phyloP scores from a whole-genome alignment of 2,888 invertebrate genomes.

The Erebia epiphron region DNA sequence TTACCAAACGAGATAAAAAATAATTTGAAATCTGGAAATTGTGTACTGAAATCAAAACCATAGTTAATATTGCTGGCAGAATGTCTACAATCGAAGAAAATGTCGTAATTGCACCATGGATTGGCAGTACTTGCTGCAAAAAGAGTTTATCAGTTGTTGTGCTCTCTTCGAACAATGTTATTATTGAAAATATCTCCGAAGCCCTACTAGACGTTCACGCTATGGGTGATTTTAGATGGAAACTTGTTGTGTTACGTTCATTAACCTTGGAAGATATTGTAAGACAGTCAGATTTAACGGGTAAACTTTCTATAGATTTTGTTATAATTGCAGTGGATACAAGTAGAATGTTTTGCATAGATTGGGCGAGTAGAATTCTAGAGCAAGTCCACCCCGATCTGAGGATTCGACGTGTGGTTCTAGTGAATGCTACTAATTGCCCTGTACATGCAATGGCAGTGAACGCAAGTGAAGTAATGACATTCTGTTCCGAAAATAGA shows the following conservation, averaged over 20 bases:
- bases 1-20: not conserved
- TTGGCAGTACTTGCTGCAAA: slow-evolving; percentile 64
- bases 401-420: slow-evolving; percentile 62
- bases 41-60: not conserved
- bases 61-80: not conserved
- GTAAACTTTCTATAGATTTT: slow-evolving; percentile 69
- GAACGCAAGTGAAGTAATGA: slow-evolving; percentile 61
- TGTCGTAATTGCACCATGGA: slow-evolving; percentile 65
- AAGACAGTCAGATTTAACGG: slow-evolving; percentile 60
- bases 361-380: slow-evolving; percentile 67
- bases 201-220: slow-evolving; percentile 63
- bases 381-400: slow-evolving; percentile 70
- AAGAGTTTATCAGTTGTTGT: slow-evolving; percentile 67
- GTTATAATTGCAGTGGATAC: slow-evolving; percentile 70
- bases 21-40: not conserved
- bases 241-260: slow-evolving; percentile 62
- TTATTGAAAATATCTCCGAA: slow-evolving; percentile 66
- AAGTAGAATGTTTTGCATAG: slow-evolving; percentile 65
- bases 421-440: slow-evolving; percentile 70
- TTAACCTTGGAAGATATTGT: slow-evolving; percentile 63
- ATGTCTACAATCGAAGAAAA: slow-evolving; percentile 62
- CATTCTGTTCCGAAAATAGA: slow-evolving; percentile 61
- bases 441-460: slow-evolving; percentile 70
- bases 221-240: slow-evolving; percentile 66
- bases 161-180: slow-evolving; percentile 64